Evolutionary conservation across 2,113 vertebrate genomes (phyloP), one percentile per base, ranked within the genome.

Genomic region (Thalassoma bifasciatum): DNA sequence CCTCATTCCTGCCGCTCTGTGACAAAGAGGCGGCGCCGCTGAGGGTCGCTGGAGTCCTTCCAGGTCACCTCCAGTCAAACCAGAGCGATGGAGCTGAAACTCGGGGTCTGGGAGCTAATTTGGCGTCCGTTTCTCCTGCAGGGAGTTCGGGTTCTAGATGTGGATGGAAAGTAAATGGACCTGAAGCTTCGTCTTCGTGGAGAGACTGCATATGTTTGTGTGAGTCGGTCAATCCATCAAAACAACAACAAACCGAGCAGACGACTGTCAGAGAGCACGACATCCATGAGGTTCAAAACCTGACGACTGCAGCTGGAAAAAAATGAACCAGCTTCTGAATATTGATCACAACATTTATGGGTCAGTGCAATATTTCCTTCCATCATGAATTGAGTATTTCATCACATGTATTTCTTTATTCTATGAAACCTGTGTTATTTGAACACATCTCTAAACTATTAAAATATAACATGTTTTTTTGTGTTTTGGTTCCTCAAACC

Each of bases 221-320:
- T 74, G 50, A 79, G 38, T n/a, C 51, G 46, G 36, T 53, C 68
- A 40, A 77, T 84, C 69, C 68, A 72, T 86, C 77, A 62, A 23
- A 3, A 7, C 14, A 0, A 22, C 17, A 22, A 52, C 19, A 54
- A 16, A 30, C 3, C 0, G 9, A 26, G 17, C 26, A 59, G 46
- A 26, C 46, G 54, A 46, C 23, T 16, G 57, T 17, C 17, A 8
- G 14, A 58, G 54, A 17, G 24, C 23, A 38, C 3, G 12, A 21
- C 64, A 12, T 51, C 36, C 46, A 16, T 0, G 9, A 24, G 6
- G 5, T 44, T n/a, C 38, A 16, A 61, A 4, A 12, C 16, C 17
- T 42, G 36, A 12, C 2, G 42, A 11, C 44, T n/a, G 14, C 14
- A 16, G 9, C 12, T 40, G 9, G n/a, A n/a, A n/a, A n/a, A n/a